These are phyloP conservation scores for Neodontobutis hainanensis DNA, from an alignment of 2,113 vertebrate genomes.

Conservation along the genomic window DNA sequence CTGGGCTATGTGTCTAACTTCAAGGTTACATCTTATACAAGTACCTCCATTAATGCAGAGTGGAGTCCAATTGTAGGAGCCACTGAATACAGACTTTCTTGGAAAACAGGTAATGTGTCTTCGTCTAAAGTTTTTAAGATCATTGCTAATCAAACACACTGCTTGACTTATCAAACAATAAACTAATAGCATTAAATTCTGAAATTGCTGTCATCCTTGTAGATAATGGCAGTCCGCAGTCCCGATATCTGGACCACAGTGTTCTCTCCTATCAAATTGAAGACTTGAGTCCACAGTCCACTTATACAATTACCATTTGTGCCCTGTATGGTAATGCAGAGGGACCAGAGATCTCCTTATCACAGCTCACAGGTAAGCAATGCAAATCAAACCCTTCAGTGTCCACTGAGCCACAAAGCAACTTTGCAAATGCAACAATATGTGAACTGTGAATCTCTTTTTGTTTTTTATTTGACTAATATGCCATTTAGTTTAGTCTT, in stretches of 20 bases:
- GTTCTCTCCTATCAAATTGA: slow-evolving; percentile 73
- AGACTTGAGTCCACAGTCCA: slow-evolving; percentile 75
- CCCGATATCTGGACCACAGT: slow-evolving; percentile 75
- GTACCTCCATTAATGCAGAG: slow-evolving; percentile 78
- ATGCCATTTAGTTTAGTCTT: slow-evolving; percentile 65
- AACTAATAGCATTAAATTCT: not conserved
- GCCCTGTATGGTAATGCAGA: slow-evolving; percentile 82
- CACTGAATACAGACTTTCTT: slow-evolving; percentile 86
- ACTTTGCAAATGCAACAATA: too few relatives aligned
- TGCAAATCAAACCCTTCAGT: not conserved
- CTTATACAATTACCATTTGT: slow-evolving; percentile 77
- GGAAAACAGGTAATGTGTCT: slow-evolving; percentile 68
- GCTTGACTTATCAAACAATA: too few relatives aligned
- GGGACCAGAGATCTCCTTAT: slow-evolving; percentile 83
- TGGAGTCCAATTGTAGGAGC: slow-evolving; percentile 86
- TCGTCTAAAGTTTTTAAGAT: not conserved
- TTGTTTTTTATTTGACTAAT: slow-evolving; percentile 59
- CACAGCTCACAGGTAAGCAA: slow-evolving; percentile 83
- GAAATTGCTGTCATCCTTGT: not conserved
- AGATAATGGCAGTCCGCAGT: slow-evolving; percentile 71
- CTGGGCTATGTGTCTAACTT: slow-evolving; percentile 87
- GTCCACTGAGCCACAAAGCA: not conserved
- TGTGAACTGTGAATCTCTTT: slow-evolving; percentile 19
- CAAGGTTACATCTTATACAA: slow-evolving; percentile 82
- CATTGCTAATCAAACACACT: too few relatives aligned